A percentile compares a stretch with the other conserved stretches of the same genome.
Evolutionary conservation across 2,888 invertebrate genomes (phyloP).

Genomic region (Rotaria magnacalcarata): DNA sequence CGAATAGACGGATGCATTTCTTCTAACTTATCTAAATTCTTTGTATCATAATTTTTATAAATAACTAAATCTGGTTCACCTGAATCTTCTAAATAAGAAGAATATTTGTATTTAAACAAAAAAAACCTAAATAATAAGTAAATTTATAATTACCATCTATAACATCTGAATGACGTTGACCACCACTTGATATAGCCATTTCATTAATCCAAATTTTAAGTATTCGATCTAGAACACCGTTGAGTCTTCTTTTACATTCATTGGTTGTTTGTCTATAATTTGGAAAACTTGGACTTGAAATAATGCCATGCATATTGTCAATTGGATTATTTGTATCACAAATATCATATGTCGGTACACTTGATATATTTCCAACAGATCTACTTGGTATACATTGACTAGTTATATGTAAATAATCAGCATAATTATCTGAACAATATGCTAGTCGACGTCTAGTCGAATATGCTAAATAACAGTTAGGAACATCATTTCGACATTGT

Average conservation of each 20-base stretch:
- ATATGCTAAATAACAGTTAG: too few relatives aligned
- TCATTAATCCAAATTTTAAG: slow-evolving; percentile 40
- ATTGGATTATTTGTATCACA: slow-evolving; percentile 27
- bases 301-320: slow-evolving; percentile 5
- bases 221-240: slow-evolving; percentile 16
- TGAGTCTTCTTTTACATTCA: slow-evolving; percentile 32
- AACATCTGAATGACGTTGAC: background rate
- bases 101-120: background rate
- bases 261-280: slow-evolving; percentile 4
- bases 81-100: background rate
- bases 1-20: too few relatives aligned
- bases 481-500: too few relatives aligned
- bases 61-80: background rate
- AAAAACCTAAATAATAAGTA: too few relatives aligned
- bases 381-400: slow-evolving; percentile 39
- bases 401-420: slow-evolving; percentile 41
- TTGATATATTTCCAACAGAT: background rate
- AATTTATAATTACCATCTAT: too few relatives aligned
- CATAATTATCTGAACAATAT: slow-evolving; percentile 25
- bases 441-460: background rate
- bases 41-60: background rate
- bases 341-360: slow-evolving; percentile 12
- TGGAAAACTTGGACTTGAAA: slow-evolving; percentile 42
- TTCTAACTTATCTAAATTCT: background rate
- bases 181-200: slow-evolving; percentile 38